phyloP scores from a whole-genome alignment of 2,113 vertebrate species.

The Ceuthmochares aereus region DNA sequence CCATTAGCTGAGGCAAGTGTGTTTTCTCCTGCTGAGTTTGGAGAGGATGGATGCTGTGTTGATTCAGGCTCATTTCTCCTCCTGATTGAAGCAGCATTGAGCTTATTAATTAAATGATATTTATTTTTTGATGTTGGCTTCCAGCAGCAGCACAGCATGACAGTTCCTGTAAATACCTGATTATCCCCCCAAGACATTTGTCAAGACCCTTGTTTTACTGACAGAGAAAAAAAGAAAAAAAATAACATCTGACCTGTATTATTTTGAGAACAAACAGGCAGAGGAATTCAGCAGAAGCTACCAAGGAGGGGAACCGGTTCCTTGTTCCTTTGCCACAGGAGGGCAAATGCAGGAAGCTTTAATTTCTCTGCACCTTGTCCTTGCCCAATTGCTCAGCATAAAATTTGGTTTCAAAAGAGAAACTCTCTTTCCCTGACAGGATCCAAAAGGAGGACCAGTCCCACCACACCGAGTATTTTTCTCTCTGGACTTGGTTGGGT shows the following conservation, averaged over 20 bases:
- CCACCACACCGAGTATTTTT: not conserved
- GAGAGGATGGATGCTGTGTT: not conserved
- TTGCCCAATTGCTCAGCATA: not conserved
- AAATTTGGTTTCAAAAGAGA: not conserved
- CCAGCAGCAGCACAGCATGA: slow-evolving; percentile 21
- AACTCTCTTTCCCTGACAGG: not conserved
- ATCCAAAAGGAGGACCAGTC: not conserved
- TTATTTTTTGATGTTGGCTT: slow-evolving; percentile 20
- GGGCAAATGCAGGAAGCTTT: not conserved
- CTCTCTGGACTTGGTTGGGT: not conserved
- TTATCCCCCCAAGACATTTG: slow-evolving; percentile 11
- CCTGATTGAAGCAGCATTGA: not conserved
- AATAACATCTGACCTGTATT: not conserved
- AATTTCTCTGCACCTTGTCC: not conserved
- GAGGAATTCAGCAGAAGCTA: not conserved
- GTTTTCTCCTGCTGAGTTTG: not conserved
- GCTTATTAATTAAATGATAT: not conserved
- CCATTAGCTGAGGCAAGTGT: not conserved
- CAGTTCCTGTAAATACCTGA: slow-evolving; percentile 10
- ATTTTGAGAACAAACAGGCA: slow-evolving; percentile 9
- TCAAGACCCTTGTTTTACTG: slow-evolving; percentile 8
- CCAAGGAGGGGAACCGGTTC: not conserved
- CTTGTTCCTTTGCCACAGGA: not conserved
- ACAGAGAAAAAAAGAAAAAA: not conserved
- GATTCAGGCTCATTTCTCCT: not conserved